Conservation (phyloP, 2,888 invertebrate genomes). For the Hesperia comma region DNA sequence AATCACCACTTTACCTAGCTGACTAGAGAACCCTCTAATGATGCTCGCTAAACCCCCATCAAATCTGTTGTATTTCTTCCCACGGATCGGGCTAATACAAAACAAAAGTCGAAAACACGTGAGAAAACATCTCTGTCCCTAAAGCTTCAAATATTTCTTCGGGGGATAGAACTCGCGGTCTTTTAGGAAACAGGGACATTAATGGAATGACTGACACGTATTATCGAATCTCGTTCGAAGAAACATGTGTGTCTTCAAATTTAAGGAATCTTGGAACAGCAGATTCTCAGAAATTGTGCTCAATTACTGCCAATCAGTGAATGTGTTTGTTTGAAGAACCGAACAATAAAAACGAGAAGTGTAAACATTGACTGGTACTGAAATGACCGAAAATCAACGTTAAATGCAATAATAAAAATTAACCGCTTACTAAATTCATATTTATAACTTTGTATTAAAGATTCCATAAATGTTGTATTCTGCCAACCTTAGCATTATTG, state of each 20-base stretch:
- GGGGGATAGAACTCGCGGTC: conserved; percentile 63
- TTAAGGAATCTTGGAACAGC: conserved; percentile 60
- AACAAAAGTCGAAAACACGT: conserved; percentile 53
- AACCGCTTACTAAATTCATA: not conserved
- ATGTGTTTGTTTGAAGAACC: conserved; percentile 41
- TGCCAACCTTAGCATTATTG: conserved; percentile 31
- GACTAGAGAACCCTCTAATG: not conserved
- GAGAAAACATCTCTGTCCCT: conserved; percentile 61
- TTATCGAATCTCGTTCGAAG: conserved; percentile 67
- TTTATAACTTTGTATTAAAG: conserved; percentile 4
- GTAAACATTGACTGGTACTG: conserved; percentile 2
- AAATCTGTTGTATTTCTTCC: conserved; percentile 50
- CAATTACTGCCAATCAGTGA: conserved; percentile 48
- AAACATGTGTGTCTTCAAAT: conserved; percentile 64
- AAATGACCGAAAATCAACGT: conserved; percentile 1
- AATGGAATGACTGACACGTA: conserved; percentile 80
- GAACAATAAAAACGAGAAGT: conserved; percentile 14
- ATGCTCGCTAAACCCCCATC: conserved; percentile 22
- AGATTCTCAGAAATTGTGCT: conserved; percentile 53
- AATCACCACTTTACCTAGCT: conserved; percentile 34
- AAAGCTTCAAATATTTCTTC: conserved; percentile 77
- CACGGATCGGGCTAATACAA: conserved; percentile 58
- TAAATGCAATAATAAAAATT: conserved; percentile 8
- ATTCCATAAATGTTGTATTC: conserved; percentile 13
- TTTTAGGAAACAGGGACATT: conserved; percentile 77